Base-by-base conservation (phyloP, 2,888 invertebrate genomes). In the Phengaris alcon region DNA sequence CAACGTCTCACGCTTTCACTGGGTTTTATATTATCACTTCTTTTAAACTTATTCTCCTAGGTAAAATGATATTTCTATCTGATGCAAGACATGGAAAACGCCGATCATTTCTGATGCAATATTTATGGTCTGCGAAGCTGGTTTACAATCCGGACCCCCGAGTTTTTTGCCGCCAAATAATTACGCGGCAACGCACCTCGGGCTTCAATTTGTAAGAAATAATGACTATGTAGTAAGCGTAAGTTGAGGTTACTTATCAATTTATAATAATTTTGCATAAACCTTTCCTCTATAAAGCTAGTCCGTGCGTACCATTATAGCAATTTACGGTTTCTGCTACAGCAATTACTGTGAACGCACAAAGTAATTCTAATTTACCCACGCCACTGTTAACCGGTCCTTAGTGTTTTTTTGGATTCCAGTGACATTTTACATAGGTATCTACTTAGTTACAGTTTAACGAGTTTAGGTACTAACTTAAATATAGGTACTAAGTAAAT, bases 101-200 rank as follows among this genome's bases (percentile, higher is more conserved):
- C 77, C 77, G 79, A 80, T 86, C 86, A 85, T 85, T 48, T 74
- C 87, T 89, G 88, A 89, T 78, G 88, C 88, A 89, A 88, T 81
- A 79, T 78, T 68, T 73, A 75, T 80, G 80, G 82, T 77, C 83
- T 83, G 64, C 35, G 35, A 12, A 81, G 79, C 81, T 77, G 77
- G 80, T 82, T 64, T 81, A 79, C 77, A 70, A 75, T 70, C 76
- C 76, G 74, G 75, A 77, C 77, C 73, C 69, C 69, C 72, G 70
- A 52, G 72, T 78, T 80, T 78, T 80, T 80, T 79, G 76, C 79
- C 68, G 59, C 74, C 77, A 76, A 80, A 80, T 79, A 79, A 79
- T 79, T 79, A 79, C 77, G 68, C 64, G 76, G 75, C 68, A 78
- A 77, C 74, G 75, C 75, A 72, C 22, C 72, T 70, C 52, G 22